Base-by-base conservation (phyloP, 2,888 invertebrate species). In the Drosophila affinis region DNA sequence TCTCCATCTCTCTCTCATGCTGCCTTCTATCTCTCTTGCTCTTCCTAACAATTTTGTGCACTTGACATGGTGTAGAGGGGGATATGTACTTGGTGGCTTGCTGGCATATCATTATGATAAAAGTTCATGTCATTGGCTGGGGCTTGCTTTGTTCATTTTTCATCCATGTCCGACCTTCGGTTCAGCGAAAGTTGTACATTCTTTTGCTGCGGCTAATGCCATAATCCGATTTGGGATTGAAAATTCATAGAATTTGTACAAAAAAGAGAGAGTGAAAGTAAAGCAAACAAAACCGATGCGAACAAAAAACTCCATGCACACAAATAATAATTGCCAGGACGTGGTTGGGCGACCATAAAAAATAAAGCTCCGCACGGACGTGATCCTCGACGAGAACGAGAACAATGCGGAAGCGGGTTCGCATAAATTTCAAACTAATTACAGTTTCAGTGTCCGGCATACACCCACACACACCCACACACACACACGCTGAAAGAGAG, bases 341-440 rank as follows among this genome's bases (percentile, higher is more conserved):
- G 69, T 75, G 71, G 71, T 39, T 32, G 57, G 52, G 54, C 57
- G 48, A 52, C 46, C 39, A 53, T 58, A 68, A 72, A 72, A 72
- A 72, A 62, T 57, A 61, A 59, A 62, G 39, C 53, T 64, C 29
- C 14, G 49, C 45, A 45, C 24, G 76, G 56, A 87, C 81, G 78
- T 84, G 88, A 78, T 81, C 67, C 69, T 70, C 63, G 65, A 48
- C 67, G 56, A 61, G 70, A 72, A 68, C 70, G 56, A 61, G 70
- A 72, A 68, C 70, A 76, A 78, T 81, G 62, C 79, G 77, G 75
- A 82, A 77, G 72, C 53, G 51, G 61, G 48, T 69, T 59, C 77
- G 84, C 79, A 88, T 86, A 85, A 87, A 85, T 88, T 87, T 79
- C 62, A 46, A 78, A 79, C 88, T 86, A 88, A 86, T 88, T 86